phyloP scores from a whole-genome alignment of 2,113 vertebrate species.

The Atherinomorus stipes region DNA sequence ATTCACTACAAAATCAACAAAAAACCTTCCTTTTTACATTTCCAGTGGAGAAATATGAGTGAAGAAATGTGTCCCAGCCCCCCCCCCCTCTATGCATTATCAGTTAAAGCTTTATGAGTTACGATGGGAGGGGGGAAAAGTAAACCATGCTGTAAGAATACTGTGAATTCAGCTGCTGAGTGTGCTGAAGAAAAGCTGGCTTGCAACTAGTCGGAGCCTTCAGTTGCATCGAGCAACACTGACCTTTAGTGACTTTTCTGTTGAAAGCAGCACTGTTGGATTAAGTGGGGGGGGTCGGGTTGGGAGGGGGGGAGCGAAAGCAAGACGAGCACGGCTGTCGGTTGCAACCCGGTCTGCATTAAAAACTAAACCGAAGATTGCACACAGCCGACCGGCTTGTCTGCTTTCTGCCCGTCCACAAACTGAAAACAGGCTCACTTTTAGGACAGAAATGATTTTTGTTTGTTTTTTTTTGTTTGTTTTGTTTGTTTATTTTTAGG shows the following conservation, averaged over 20 bases:
- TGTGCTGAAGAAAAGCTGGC: constrained; percentile 34
- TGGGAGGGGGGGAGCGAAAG: constrained; percentile 30
- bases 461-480: no score
- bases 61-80: constrained; percentile 61
- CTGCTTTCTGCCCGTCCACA: constrained; percentile 29
- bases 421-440: constrained; percentile 12
- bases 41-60: constrained; percentile 75
- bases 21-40: constrained; percentile 60
- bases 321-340: constrained; percentile 34
- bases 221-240: constrained; percentile 38
- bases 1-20: constrained; percentile 47
- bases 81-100: constrained; percentile 77
- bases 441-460: not conserved
- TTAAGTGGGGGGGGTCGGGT: constrained; percentile 8
- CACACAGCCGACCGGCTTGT: constrained; percentile 43
- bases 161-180: constrained; percentile 80
- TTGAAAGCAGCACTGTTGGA: constrained; percentile 73
- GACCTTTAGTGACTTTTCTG: constrained; percentile 72
- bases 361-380: constrained; percentile 46
- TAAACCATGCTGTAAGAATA: constrained; percentile 75
- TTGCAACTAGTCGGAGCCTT: constrained; percentile 27
- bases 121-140: constrained; percentile 41
- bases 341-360: constrained; percentile 34
- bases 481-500: not conserved
- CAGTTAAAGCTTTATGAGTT: constrained; percentile 79